These are phyloP conservation scores for Trachemys scripta DNA, from an alignment of 2,113 vertebrate species.

Conservation along the genomic window DNA sequence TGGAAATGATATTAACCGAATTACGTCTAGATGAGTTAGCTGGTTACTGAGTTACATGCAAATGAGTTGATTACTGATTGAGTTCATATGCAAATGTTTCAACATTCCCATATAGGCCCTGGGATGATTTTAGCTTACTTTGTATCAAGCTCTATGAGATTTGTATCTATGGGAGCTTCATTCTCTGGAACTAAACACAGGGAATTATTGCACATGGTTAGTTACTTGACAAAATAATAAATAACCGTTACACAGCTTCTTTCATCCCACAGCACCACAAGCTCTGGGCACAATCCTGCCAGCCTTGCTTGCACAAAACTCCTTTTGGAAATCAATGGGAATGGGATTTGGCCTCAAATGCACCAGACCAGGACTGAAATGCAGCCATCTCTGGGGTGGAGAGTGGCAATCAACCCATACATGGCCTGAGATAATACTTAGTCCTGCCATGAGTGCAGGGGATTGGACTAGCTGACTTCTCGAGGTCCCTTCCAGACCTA, in stretches of 20 bases:
- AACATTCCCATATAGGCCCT: not conserved
- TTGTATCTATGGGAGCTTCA: constrained; percentile 91
- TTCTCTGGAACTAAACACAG: constrained; percentile 88
- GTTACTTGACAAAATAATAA: not conserved
- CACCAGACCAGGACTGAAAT: not conserved
- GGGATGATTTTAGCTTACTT: constrained; percentile 84
- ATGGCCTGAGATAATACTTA: not conserved
- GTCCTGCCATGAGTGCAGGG: no score
- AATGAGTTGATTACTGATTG: not conserved
- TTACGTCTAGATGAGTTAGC: not conserved
- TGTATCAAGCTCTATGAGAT: constrained; percentile 96
- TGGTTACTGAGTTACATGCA: not conserved
- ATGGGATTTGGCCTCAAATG: not conserved
- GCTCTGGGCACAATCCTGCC: not conserved
- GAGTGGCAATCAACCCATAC: not conserved
- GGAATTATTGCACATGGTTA: not conserved
- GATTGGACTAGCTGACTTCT: no score
- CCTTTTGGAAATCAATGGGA: not conserved
- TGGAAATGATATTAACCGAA: not conserved
- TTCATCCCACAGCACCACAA: not conserved
- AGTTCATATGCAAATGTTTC: constrained; percentile 38
- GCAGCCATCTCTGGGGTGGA: not conserved
- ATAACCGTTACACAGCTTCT: not conserved
- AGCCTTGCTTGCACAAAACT: not conserved
- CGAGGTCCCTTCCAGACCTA: no score